Conservation (phyloP, 2,113 vertebrate species). For the Ornithorhynchus anatinus region DNA sequence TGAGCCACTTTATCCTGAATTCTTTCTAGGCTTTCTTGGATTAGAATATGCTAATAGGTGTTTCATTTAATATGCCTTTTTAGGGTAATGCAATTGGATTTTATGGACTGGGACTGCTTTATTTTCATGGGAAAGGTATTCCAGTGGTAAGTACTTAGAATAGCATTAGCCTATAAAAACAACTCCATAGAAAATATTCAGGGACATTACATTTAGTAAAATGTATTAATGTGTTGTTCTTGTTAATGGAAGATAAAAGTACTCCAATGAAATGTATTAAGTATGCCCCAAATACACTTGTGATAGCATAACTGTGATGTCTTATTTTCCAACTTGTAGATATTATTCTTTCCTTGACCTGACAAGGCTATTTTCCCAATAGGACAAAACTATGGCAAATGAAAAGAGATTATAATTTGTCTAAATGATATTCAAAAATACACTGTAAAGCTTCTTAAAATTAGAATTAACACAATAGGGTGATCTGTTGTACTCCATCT, state of each 20-base stretch:
- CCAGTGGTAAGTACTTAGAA: conserved; percentile 64
- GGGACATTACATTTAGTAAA: too few species aligned
- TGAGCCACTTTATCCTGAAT: background rate
- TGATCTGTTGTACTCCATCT: background rate
- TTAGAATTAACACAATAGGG: conserved; percentile 14
- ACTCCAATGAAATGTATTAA: too few species aligned
- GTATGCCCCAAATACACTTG: too few species aligned
- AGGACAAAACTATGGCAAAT: background rate
- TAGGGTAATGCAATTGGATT: conserved; percentile 68
- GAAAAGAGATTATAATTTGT: conserved; percentile 16
- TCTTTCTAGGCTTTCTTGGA: background rate
- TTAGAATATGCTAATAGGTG: conserved; percentile 19
- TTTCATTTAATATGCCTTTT: conserved; percentile 6
- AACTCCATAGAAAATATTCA: too few species aligned
- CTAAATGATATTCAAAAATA: background rate
- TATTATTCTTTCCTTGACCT: too few species aligned
- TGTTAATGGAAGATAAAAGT: too few species aligned
- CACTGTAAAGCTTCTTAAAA: conserved; percentile 13
- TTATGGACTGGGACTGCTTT: conserved; percentile 63
- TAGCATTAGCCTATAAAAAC: too few species aligned
- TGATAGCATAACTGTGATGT: too few species aligned
- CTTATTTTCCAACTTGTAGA: too few species aligned
- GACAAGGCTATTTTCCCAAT: too few species aligned
- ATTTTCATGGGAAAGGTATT: conserved; percentile 67
- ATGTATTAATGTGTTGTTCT: too few species aligned